These are phyloP conservation scores for Lamproptera curius DNA, from an alignment of 2,888 invertebrate genomes.

Conservation along the genomic window DNA sequence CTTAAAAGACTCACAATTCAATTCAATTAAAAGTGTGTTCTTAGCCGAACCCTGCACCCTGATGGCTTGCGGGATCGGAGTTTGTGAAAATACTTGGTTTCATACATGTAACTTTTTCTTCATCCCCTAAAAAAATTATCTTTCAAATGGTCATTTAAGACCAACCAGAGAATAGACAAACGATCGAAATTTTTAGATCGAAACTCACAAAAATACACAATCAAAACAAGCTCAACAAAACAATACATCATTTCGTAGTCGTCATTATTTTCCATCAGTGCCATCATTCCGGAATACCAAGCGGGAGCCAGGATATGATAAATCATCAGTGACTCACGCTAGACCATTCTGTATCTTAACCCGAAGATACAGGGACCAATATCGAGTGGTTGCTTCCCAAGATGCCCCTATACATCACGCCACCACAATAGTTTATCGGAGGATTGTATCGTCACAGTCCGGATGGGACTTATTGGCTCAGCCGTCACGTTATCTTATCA, in stretches of 20 bases:
- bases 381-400: slow-evolving; percentile 5
- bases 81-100: no score
- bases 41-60: no score
- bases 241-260: no score
- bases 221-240: not conserved
- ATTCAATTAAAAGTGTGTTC: no score
- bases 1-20: no score
- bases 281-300: slow-evolving; percentile 12
- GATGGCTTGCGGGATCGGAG: no score
- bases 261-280: slow-evolving; percentile 18
- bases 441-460: slow-evolving; percentile 18
- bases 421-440: slow-evolving; percentile 19
- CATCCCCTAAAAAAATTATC: no score
- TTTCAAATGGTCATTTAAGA: slow-evolving; percentile 2
- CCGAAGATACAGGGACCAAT: not conserved
- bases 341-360: slow-evolving; percentile 8
- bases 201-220: not conserved
- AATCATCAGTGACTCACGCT: slow-evolving; percentile 16
- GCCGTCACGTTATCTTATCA: slow-evolving; percentile 15
- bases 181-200: slow-evolving; percentile 29
- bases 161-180: slow-evolving; percentile 15
- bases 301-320: slow-evolving; percentile 12
- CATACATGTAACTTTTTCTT: no score
- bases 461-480: slow-evolving; percentile 20
- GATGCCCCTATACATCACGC: slow-evolving; percentile 20